These are phyloP conservation scores for Myotis yumanensis DNA, from an alignment of 2,113 vertebrate genomes.

Conservation along the genomic window DNA sequence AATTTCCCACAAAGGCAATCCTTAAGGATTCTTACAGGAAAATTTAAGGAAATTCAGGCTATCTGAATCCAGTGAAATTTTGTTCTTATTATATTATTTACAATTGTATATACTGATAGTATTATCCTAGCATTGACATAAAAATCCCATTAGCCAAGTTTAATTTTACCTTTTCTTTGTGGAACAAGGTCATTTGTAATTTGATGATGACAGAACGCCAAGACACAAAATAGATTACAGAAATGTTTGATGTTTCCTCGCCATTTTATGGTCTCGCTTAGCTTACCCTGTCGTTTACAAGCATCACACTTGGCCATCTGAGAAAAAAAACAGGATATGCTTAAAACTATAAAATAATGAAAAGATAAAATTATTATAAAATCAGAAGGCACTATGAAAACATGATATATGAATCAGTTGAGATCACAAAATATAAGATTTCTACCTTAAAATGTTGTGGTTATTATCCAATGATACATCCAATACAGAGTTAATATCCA, in stretches of 20 bases:
- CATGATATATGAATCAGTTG: not conserved
- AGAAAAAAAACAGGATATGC: conserved; percentile 39
- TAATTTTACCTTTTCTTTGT: conserved; percentile 82
- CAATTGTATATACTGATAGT: not conserved
- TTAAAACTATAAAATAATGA: conserved; percentile 50
- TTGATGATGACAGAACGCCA: conserved; percentile 92
- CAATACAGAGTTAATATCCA: not conserved
- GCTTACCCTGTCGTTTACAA: conserved; percentile 93
- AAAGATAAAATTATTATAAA: conserved; percentile 13
- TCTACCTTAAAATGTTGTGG: not conserved
- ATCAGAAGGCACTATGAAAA: conserved; percentile 43
- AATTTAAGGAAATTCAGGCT: conserved; percentile 15
- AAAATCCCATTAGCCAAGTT: conserved; percentile 29
- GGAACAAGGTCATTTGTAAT: conserved; percentile 75
- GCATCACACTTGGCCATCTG: conserved; percentile 95
- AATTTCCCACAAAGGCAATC: conserved; percentile 32
- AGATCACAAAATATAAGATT: conserved; percentile 39
- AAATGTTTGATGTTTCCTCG: conserved; percentile 94
- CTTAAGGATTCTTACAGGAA: conserved; percentile 38
- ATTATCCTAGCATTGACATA: conserved; percentile 3
- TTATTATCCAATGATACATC: not conserved
- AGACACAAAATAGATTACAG: conserved; percentile 92
- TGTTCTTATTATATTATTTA: conserved; percentile 46
- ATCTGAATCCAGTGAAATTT: conserved; percentile 7
- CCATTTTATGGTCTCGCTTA: conserved; percentile 92